Conservation (phyloP, 2,888 invertebrate genomes). For the Synergus gifuensis region DNA sequence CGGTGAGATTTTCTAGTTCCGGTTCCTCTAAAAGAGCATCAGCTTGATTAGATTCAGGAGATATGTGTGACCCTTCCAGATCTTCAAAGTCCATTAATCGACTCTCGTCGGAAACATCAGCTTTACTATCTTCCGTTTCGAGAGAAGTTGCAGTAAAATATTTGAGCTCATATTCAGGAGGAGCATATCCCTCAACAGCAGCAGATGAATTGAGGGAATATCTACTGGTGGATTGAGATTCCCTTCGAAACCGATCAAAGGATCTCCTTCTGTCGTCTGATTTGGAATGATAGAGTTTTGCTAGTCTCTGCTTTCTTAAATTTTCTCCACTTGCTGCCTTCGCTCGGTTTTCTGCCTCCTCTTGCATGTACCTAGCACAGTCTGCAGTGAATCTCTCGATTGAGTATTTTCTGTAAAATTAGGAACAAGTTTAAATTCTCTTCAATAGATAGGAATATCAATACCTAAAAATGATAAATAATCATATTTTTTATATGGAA, state of each 20-base stretch:
- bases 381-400: constrained; percentile 68
- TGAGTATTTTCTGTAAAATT: constrained; percentile 66
- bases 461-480: background rate
- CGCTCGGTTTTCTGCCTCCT: constrained; percentile 68
- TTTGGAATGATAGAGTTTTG: constrained; percentile 73
- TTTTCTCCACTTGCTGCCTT: constrained; percentile 71
- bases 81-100: constrained; percentile 68
- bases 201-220: constrained; percentile 58
- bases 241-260: constrained; percentile 70
- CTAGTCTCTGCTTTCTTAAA: constrained; percentile 65
- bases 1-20: constrained; percentile 71
- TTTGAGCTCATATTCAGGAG: constrained; percentile 65
- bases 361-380: constrained; percentile 64
- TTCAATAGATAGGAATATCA: constrained; percentile 27
- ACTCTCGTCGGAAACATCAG: constrained; percentile 68
- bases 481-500: background rate
- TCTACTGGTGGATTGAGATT: constrained; percentile 68
- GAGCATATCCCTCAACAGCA: constrained; percentile 43
- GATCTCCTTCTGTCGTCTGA: constrained; percentile 74
- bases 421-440: background rate
- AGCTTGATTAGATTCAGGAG: constrained; percentile 66
- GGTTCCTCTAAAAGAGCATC: constrained; percentile 73
- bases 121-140: constrained; percentile 69
- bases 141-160: constrained; percentile 69
- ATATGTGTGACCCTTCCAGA: constrained; percentile 49